Conservation (phyloP, 1,140 invertebrate species). For the Saccostrea echinata region DNA sequence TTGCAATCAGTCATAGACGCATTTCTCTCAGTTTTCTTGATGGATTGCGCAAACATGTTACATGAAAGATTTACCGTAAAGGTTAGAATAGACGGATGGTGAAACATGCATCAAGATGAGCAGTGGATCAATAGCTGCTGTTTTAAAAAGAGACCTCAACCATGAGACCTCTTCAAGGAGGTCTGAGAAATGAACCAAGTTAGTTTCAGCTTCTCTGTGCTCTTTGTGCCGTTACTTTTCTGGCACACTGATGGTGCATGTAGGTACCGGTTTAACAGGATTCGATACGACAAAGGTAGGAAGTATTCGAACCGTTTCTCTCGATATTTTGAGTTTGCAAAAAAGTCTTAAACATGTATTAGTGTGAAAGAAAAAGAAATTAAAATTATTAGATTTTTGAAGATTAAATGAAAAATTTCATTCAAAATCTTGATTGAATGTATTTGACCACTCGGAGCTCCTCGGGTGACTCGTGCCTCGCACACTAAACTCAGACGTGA, state of each 20-base stretch:
- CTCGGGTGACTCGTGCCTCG: too few species aligned
- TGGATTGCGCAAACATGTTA: constrained; percentile 23
- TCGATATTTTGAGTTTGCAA: too few species aligned
- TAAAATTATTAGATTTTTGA: too few species aligned
- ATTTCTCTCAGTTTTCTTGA: not conserved
- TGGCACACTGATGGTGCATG: not conserved
- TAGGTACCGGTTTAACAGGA: not conserved
- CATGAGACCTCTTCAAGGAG: not conserved
- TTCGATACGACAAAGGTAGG: not conserved
- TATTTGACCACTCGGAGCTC: too few species aligned
- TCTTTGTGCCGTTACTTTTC: not conserved
- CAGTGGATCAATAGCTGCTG: not conserved
- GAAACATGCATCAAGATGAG: not conserved
- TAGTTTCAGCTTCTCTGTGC: not conserved
- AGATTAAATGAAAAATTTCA: too few species aligned
- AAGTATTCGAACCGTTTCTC: not conserved
- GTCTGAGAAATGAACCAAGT: not conserved
- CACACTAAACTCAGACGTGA: too few species aligned
- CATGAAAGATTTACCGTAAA: constrained; percentile 17
- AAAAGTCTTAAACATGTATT: too few species aligned
- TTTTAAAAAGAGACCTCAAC: not conserved
- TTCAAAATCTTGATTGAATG: too few species aligned
- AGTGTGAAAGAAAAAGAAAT: too few species aligned
- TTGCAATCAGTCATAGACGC: too few species aligned
- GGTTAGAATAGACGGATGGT: not conserved